Evolutionary conservation across 53 echinoderm and acorn worm species (phyloP).

Genomic region (Paracentrotus lividus): DNA sequence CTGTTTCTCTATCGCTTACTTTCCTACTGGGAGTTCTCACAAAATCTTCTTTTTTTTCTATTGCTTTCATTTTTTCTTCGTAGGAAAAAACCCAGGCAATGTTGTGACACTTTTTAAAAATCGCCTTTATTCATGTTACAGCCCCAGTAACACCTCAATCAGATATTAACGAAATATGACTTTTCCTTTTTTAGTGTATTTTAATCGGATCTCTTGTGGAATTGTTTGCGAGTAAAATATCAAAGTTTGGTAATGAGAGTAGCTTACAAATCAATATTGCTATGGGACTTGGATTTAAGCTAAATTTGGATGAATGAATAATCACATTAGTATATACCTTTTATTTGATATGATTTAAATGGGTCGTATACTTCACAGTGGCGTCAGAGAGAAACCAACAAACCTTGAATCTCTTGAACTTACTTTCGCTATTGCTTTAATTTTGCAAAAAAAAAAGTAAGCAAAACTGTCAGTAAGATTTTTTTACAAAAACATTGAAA

Average conservation of each 20-base stretch:
- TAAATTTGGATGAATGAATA: neutral
- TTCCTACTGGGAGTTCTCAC: neutral
- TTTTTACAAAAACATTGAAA: no score
- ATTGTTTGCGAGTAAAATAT: constrained; percentile 23
- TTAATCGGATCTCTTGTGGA: neutral
- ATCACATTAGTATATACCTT: neutral
- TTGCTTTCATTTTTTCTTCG: neutral
- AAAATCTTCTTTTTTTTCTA: neutral
- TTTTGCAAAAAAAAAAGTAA: no score
- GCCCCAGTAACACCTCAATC: neutral
- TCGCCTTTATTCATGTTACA: neutral
- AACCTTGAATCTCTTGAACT: no score
- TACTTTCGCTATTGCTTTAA: no score
- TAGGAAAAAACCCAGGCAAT: neutral
- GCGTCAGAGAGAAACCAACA: no score
- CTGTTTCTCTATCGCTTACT: neutral
- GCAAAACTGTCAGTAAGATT: no score
- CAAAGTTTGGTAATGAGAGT: constrained; percentile 2
- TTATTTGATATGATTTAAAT: no score
- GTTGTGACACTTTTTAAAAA: neutral
- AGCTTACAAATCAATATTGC: neutral
- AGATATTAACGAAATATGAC: neutral
- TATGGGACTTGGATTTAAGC: neutral
- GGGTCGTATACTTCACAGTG: no score
- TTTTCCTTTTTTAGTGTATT: neutral